Evolutionary conservation across 2,113 vertebrate genomes (phyloP), one percentile per base, ranked within the genome.

Genomic region (Sakesphorus luctuosus): DNA sequence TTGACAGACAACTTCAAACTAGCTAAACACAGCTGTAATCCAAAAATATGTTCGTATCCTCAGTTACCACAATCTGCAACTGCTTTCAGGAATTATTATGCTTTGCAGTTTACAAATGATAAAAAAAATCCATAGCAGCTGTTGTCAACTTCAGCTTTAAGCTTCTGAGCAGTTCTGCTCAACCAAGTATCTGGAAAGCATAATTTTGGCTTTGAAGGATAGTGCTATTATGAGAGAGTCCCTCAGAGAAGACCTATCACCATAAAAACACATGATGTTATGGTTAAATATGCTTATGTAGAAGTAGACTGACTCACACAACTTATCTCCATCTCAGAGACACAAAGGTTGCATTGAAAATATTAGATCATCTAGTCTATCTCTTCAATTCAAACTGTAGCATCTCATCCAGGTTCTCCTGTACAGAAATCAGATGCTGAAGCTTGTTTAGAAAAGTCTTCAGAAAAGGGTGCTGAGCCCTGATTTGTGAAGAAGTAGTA

Each of bases 371-470:
- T 80, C 78, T 33, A 61, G 68, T 40, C 65, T 73, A 23, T 33
- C 36, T 87, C 58, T 67, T 49, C 95, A 90, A 95, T 94, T 84
- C 84, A 91, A 93, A 82, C 67, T 75, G 55, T 13, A 80, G 84
- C 55, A 68, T 58, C 31, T 91, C 80, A 92, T 78, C 25, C 36
- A 89, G 66, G 82, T 87, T 56, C 46, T 94, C 62, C 69, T 94
- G 63, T 87, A 93, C 36, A 77, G 67, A 93, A 83, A 66, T 85
- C 93, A 93, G 26, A 75, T 85, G 43, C 71, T 77, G 35, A 43
- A 35, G n/a, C 40, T 71, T 91, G 71, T 38, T 85, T 94, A 85
- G 63, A 83, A 93, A 72, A 44, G 20, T 74, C 44, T 76, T 87
- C 73, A 59, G 67, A 83, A 93, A 93, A 71, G 10, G 10, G 46